These are phyloP conservation scores for Rafetus swinhoei DNA, from an alignment of 2,113 vertebrate genomes.

Conservation along the genomic window DNA sequence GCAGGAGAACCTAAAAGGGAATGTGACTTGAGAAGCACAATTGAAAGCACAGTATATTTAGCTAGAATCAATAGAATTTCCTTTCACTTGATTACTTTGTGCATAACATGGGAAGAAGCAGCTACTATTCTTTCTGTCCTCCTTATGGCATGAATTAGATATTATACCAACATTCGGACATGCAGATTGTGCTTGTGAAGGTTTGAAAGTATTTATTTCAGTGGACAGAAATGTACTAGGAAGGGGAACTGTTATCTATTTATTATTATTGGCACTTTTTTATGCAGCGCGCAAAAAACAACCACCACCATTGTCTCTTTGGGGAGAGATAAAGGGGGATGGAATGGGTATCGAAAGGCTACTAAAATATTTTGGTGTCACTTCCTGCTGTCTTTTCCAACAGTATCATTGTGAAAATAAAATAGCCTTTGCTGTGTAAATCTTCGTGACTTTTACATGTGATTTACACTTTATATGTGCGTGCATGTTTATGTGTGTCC, in stretches of 20 bases:
- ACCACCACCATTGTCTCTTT: background rate
- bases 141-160: slow-evolving; percentile 19
- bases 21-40: slow-evolving; percentile 54
- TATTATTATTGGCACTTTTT: background rate
- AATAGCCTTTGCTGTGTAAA: background rate
- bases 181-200: background rate
- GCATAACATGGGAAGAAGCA: slow-evolving; percentile 5
- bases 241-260: background rate
- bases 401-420: background rate
- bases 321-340: background rate
- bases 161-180: background rate
- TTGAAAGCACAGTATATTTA: slow-evolving; percentile 39
- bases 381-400: background rate
- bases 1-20: slow-evolving; percentile 39
- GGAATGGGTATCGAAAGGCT: background rate
- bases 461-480: background rate
- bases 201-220: background rate
- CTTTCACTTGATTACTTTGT: slow-evolving; percentile 65
- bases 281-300: background rate
- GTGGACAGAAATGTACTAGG: background rate
- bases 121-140: slow-evolving; percentile 37
- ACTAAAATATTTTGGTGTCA: background rate
- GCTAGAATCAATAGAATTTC: slow-evolving; percentile 39
- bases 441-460: background rate
- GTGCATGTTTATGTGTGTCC: too few species aligned